phyloP scores from a whole-genome alignment of 2,888 invertebrate species.

The Chalcosyrphus nemorum region DNA sequence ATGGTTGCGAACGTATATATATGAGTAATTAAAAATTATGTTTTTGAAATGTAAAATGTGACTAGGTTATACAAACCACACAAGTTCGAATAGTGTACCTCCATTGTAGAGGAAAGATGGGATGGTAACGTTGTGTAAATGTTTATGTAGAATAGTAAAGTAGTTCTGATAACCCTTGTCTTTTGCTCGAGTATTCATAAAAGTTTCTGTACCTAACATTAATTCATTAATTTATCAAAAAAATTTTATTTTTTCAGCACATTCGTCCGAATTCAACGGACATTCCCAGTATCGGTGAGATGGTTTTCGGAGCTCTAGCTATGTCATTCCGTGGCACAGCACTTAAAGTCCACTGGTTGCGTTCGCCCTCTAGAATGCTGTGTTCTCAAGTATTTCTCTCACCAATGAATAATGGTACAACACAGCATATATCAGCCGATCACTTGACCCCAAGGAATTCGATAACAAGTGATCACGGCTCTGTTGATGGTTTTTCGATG shows the following conservation, averaged over 20 bases:
- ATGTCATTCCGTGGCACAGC: conserved; percentile 94
- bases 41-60: no score
- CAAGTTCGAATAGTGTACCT: no score
- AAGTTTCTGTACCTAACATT: no score
- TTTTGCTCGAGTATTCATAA: no score
- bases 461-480: conserved; percentile 80
- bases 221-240: no score
- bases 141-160: no score
- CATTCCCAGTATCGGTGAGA: conserved; percentile 91
- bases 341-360: conserved; percentile 87
- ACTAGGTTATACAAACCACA: no score
- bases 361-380: conserved; percentile 82
- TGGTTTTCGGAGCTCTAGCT: conserved; percentile 95
- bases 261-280: conserved; percentile 86
- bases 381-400: conserved; percentile 86
- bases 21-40: no score
- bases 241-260: conserved; percentile 83
- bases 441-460: conserved; percentile 79
- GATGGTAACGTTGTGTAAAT: no score
- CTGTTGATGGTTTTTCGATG: conserved; percentile 80
- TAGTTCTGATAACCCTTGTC: no score
- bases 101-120: no score
- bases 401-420: conserved; percentile 77
- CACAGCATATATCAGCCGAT: conserved; percentile 42
- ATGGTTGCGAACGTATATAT: no score